These are phyloP conservation scores for Pocillopora grandis DNA, from an alignment of 92 coral and sea anemone species.

Conservation along the genomic window DNA sequence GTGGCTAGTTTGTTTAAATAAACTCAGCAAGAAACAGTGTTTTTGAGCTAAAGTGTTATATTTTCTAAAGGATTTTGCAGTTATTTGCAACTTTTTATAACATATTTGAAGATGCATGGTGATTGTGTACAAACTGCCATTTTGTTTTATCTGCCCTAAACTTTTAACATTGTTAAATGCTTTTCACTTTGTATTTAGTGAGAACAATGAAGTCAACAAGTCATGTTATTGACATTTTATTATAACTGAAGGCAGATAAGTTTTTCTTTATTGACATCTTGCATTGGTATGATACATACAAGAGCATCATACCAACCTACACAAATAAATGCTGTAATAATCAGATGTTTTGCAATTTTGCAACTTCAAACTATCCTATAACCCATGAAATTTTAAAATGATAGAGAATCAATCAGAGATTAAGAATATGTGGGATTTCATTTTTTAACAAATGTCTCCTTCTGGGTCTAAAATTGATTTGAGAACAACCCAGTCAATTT, in stretches of 20 bases:
- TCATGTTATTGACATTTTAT: conserved; percentile 26
- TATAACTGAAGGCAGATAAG: conserved; percentile 12
- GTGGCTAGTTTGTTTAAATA: conserved; percentile 19
- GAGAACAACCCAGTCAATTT: neutral
- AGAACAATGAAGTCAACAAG: conserved; percentile 25
- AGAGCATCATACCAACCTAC: conserved; percentile 27
- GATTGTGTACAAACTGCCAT: conserved; percentile 6
- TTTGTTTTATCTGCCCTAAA: conserved; percentile 1
- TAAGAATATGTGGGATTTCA: neutral
- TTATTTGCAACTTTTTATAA: conserved; percentile 13
- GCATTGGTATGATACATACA: conserved; percentile 14
- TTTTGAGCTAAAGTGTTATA: neutral
- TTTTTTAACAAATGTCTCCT: neutral
- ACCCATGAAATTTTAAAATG: neutral
- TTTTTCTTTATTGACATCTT: conserved; percentile 25
- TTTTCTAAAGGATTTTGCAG: conserved; percentile 23
- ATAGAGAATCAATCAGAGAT: neutral
- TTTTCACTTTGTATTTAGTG: conserved; percentile 21
- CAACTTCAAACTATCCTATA: neutral
- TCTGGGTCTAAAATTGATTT: neutral
- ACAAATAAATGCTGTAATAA: conserved; percentile 16
- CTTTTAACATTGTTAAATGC: conserved; percentile 4
- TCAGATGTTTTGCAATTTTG: conserved; percentile 4
- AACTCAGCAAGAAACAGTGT: conserved; percentile 12
- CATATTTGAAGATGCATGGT: conserved; percentile 27